These are phyloP conservation scores for Rutpela maculata DNA, from an alignment of 2,888 invertebrate genomes.

Conservation along the genomic window DNA sequence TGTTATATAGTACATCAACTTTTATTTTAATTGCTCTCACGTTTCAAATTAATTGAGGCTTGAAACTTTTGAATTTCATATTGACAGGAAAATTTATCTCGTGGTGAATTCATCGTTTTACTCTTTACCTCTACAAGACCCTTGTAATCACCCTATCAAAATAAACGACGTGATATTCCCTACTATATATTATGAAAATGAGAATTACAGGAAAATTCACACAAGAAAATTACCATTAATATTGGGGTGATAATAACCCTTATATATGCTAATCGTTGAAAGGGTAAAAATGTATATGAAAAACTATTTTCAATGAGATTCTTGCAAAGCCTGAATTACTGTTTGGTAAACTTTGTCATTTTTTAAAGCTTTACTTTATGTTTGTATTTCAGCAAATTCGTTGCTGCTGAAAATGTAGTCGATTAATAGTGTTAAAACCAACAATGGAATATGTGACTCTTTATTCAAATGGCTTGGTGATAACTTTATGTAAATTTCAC, in stretches of 20 bases:
- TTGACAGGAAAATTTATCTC: slow-evolving; percentile 18
- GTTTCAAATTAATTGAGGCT: slow-evolving; percentile 11
- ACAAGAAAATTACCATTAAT: background rate
- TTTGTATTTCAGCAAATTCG: background rate
- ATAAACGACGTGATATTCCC: slow-evolving; percentile 13
- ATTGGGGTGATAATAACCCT: background rate
- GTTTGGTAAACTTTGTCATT: slow-evolving; percentile 2
- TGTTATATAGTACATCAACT: background rate
- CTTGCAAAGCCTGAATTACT: background rate
- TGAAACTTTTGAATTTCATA: background rate
- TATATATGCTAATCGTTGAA: background rate
- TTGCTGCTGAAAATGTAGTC: background rate
- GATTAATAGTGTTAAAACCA: background rate
- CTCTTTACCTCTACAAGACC: slow-evolving; percentile 19
- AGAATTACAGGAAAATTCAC: background rate
- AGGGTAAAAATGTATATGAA: background rate
- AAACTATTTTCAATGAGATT: background rate
- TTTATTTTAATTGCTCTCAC: background rate
- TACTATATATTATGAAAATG: slow-evolving; percentile 7
- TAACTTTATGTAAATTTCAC: background rate
- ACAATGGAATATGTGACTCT: background rate
- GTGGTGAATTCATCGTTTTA: background rate
- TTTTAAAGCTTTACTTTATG: background rate
- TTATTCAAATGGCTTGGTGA: background rate
- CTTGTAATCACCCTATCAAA: slow-evolving; percentile 26